These are phyloP conservation scores for Eumacrocentrus americanus DNA, from an alignment of 2,888 invertebrate genomes.

Conservation along the genomic window DNA sequence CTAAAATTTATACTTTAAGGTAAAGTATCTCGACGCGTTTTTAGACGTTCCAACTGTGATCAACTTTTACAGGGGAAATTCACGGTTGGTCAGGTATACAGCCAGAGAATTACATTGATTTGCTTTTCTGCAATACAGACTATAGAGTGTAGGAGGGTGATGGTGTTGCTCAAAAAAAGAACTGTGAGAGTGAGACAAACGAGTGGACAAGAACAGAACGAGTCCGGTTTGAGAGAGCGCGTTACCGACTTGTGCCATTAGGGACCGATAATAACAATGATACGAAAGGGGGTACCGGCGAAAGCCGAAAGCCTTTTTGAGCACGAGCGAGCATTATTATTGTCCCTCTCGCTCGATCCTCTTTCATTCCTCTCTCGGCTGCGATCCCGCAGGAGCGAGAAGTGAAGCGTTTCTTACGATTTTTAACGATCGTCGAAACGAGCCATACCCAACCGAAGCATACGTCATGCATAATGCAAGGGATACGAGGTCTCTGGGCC, in stretches of 20 bases:
- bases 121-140: not conserved
- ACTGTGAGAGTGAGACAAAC: constrained; percentile 9
- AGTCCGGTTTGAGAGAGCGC: constrained; percentile 9
- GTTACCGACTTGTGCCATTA: constrained; percentile 24
- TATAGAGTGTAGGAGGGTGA: not conserved
- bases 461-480: constrained; percentile 45
- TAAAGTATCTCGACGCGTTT: too few species aligned
- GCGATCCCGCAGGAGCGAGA: constrained; percentile 24
- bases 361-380: constrained; percentile 23
- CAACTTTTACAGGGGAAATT: not conserved
- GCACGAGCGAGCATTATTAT: constrained; percentile 27
- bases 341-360: constrained; percentile 4
- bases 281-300: constrained; percentile 1
- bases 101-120: not conserved
- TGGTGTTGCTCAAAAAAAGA: not conserved
- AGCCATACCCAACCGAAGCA: constrained; percentile 22
- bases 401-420: constrained; percentile 20
- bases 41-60: not conserved
- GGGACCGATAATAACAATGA: constrained; percentile 24
- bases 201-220: constrained; percentile 10
- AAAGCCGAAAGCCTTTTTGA: constrained; percentile 23
- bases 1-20: too few species aligned
- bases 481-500: constrained; percentile 33
- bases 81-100: not conserved
- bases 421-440: constrained; percentile 42